A percentile compares a stretch with the other conserved stretches of the same genome.
phyloP scores from a whole-genome alignment of 2,888 invertebrate genomes.

The Nemoura dubitans region DNA sequence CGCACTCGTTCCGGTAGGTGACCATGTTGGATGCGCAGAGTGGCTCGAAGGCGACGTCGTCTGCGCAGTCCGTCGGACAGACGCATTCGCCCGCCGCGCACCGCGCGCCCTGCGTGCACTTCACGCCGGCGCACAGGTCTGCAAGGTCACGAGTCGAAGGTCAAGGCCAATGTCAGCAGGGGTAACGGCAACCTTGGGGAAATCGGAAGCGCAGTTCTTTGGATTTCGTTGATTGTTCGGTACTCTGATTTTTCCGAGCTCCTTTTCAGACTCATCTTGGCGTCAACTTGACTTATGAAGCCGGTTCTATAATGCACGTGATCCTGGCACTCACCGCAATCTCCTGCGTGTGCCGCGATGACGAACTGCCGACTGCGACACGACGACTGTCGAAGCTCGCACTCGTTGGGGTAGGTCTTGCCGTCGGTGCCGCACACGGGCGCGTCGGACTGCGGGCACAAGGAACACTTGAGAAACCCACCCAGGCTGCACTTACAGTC shows the following conservation, averaged over 20 bases:
- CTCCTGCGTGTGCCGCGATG: neutral
- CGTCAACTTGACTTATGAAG: too few species aligned
- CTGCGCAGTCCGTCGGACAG: slow-evolving; percentile 81
- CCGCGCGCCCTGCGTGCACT: slow-evolving; percentile 82
- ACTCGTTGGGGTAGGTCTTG: slow-evolving; percentile 85
- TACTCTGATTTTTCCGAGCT: too few species aligned
- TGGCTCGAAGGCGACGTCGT: slow-evolving; percentile 69
- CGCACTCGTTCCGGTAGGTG: slow-evolving; percentile 85
- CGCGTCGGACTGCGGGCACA: slow-evolving; percentile 41
- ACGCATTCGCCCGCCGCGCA: slow-evolving; percentile 87
- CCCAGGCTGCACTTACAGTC: too few species aligned
- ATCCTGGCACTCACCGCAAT: slow-evolving; percentile 23
- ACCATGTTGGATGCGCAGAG: slow-evolving; percentile 86
- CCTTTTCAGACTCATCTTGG: too few species aligned
- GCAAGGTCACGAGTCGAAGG: slow-evolving; percentile 53
- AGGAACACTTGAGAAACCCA: too few species aligned
- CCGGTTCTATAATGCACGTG: too few species aligned
- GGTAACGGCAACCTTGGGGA: too few species aligned
- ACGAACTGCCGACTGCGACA: slow-evolving; percentile 10
- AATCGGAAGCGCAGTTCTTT: too few species aligned
- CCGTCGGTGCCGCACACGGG: slow-evolving; percentile 89
- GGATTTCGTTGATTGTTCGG: too few species aligned
- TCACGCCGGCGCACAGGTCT: slow-evolving; percentile 82
- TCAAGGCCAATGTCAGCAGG: too few species aligned
- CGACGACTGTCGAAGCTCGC: slow-evolving; percentile 71